Base-by-base conservation (phyloP, 2,888 invertebrate species). In the Alentia gelatinosa region DNA sequence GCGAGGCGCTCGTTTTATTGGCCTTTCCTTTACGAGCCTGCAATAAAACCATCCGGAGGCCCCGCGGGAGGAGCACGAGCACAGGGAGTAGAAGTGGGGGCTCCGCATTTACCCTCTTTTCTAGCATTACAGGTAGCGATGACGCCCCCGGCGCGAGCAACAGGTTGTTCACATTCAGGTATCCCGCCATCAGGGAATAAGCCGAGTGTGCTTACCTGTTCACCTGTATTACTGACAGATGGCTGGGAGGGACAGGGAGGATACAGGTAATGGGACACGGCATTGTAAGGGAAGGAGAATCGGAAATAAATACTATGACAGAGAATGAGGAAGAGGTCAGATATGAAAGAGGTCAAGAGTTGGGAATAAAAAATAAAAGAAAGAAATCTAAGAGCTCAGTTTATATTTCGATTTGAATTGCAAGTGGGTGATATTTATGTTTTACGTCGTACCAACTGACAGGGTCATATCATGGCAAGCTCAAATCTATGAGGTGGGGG, bases 181-280 rank as follows among this genome's bases (percentile, higher is more conserved):
- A 39, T 35, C n/a, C 26, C 4, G 4, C 35, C 79, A 39, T 19
- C 79, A 39, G 39, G 39, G 5, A 19, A 39, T 79, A 37, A 35
- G 1, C 79, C n/a, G 79, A 79, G 39, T 79, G 37, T 37, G 26
- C 37, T 79, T 79, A 79, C 79, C 35, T 79, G 79, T 79, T 39
- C 15, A 39, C 79, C 35, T 23, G 37, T 26, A 35, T 35, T 79
- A 37, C 35, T 37, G 5, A 26, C n/a, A n/a, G n/a, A n/a, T n/a
- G n/a, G 68, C 12, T 1, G 33, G 26, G 68, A 26, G 68, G 30
- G 68, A 5, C 23, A 3, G 68, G 68, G 68, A 26, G 33, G 1
- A 9, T 5, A n/a, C 63, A n/a, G 63, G 63, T 9, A n/a, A 63
- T 63, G 68, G 68, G 26, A 30, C 12, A 5, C 3, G 68, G 68